Percentiles rank a stretch among this genome's conserved stretches.
Conservation (phyloP, 2,888 invertebrate genomes). For the Subacronicta megacephala region DNA sequence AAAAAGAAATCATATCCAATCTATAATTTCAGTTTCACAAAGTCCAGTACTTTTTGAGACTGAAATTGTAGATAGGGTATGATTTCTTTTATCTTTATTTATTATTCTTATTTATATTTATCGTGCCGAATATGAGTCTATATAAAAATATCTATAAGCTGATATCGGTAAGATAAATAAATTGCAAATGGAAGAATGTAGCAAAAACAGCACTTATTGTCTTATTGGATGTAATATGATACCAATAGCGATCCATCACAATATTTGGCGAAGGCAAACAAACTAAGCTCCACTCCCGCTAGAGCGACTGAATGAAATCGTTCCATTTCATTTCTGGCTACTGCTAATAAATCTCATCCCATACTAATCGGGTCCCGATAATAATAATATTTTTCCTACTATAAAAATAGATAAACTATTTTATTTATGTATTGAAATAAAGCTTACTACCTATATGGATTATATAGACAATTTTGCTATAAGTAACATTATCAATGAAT, state of each 20-base stretch:
- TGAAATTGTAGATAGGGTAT: too few relatives aligned
- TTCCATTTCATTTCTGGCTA: conserved; percentile 8
- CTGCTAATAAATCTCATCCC: conserved; percentile 18
- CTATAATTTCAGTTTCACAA: conserved; percentile 10
- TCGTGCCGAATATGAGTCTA: conserved; percentile 27
- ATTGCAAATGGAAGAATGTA: conserved; percentile 21
- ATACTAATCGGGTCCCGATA: conserved; percentile 8
- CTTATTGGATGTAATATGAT: conserved; percentile 34
- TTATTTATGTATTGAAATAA: too few relatives aligned
- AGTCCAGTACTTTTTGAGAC: too few relatives aligned
- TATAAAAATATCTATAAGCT: conserved; percentile 16
- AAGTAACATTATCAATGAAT: too few relatives aligned
- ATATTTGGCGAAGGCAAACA: conserved; percentile 27
- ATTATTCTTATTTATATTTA: too few relatives aligned
- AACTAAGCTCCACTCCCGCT: conserved; percentile 37
- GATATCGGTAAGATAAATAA: conserved; percentile 17
- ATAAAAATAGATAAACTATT: too few relatives aligned
- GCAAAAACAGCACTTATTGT: conserved; percentile 37
- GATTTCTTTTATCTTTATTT: too few relatives aligned
- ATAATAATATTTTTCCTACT: too few relatives aligned
- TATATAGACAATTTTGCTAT: too few relatives aligned
- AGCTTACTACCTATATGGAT: too few relatives aligned
- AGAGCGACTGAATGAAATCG: conserved; percentile 50
- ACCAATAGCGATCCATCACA: conserved; percentile 34
- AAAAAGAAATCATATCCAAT: neutral